Evolutionary conservation across 92 coral and sea anemone species (phyloP), one percentile per base, ranked within the genome.

Genomic region (Metridium senile): DNA sequence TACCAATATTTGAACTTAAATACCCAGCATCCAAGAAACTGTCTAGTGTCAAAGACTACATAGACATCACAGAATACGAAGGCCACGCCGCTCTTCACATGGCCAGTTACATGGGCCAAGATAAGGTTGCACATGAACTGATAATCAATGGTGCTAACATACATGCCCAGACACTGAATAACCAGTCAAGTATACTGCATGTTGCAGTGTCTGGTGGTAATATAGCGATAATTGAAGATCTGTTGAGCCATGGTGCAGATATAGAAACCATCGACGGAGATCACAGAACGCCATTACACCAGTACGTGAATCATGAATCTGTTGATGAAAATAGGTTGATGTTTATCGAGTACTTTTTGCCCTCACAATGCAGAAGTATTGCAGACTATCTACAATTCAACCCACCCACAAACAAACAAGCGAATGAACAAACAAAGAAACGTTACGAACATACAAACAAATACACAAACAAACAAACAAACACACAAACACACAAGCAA

Each of bases 251-350:
- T 51, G 97, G 99, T 3, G 93, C 97, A 19, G 77, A 43, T 39
- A 34, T 83, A 26, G 90, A 89, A 26, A 65, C 71, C 6, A 64
- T 72, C 39, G 86, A 92, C 78, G 68, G 68, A 20, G 83, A 69
- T 33, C 78, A 77, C 43, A 65, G 77, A 72, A 93, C 99, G n/a
- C 99, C 99, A 7, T 61, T 91, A 31, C 97, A 91, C 62, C 8
- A 23, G 66, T 54, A 54, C n/a, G n/a, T n/a, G n/a, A n/a, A n/a
- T n/a, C n/a, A n/a, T n/a, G n/a, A n/a, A n/a, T n/a, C n/a, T n/a
- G n/a, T n/a, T n/a, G n/a, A n/a, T n/a, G n/a, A n/a, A n/a, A n/a
- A n/a, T n/a, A n/a, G n/a, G n/a, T n/a, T n/a, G n/a, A n/a, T n/a
- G n/a, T n/a, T n/a, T n/a, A n/a, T n/a, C n/a, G n/a, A n/a, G n/a